A percentile compares a stretch with the other conserved stretches of the same genome.
These are phyloP conservation scores for Micrastur ruficollis DNA, from an alignment of 2,797 vertebrate species.

Conservation along the genomic window DNA sequence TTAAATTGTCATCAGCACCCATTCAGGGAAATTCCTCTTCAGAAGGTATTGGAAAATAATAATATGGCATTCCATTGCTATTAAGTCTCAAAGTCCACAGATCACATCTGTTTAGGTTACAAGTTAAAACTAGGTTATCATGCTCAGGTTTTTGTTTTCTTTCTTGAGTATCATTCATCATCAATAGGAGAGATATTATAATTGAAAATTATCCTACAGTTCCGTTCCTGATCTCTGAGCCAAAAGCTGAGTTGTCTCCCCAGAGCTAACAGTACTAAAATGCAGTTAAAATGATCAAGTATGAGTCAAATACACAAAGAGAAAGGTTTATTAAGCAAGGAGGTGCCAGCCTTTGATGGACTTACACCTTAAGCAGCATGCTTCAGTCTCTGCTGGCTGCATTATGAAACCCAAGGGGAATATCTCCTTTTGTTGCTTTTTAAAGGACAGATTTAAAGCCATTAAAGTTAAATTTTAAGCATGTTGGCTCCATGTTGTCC, in stretches of 20 bases:
- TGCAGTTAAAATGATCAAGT: conserved; percentile 29
- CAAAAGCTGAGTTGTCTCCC: conserved; percentile 40
- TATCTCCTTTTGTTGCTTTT: background rate
- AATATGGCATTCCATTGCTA: conserved; percentile 9
- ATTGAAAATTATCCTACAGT: conserved; percentile 29
- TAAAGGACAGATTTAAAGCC: background rate
- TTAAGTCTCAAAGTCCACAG: conserved; percentile 8
- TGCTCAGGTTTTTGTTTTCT: conserved; percentile 47
- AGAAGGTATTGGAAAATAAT: conserved; percentile 23
- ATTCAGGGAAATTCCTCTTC: background rate
- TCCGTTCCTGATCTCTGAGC: conserved; percentile 1
- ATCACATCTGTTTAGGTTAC: conserved; percentile 42
- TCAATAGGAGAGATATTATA: conserved; percentile 30
- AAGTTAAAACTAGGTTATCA: conserved; percentile 51
- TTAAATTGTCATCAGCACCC: background rate
- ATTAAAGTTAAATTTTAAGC: background rate
- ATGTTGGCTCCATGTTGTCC: background rate
- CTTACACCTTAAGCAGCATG: background rate
- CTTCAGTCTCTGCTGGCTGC: background rate
- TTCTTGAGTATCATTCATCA: conserved; percentile 50
- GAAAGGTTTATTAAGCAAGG: conserved; percentile 31
- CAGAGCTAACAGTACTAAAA: conserved; percentile 29
- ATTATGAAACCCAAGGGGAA: background rate
- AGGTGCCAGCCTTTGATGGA: conserved; percentile 37
- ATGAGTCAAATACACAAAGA: conserved; percentile 32